Base-by-base conservation (phyloP, 2,797 vertebrate genomes). In the Sebastes trivittatus region DNA sequence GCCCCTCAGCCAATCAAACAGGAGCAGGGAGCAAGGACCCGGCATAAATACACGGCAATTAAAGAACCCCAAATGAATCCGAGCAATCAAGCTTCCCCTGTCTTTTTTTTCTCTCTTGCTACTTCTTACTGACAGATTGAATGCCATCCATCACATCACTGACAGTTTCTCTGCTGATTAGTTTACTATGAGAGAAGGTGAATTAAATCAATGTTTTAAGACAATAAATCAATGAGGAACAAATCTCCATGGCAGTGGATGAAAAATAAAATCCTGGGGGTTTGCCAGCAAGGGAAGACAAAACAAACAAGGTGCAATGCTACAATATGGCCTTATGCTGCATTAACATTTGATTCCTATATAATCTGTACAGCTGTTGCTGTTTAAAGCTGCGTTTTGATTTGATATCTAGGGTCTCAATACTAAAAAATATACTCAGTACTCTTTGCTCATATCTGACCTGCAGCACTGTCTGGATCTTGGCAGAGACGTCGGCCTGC, bases 391-490 rank as follows among this genome's bases (percentile, higher is more conserved):
- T 59, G 42, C 0, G 0, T 18, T 46, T 14, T 55, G 13, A 68
- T 29, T 58, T 38, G 1, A 68, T 29, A 54, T 67, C 2, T 6
- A 13, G 1, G 5, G 14, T 7, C 23, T 60, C 0, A 46, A 29
- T 61, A 20, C 3, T 55, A 16, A 14, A 1, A 11, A 42, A 69
- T 16, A 25, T 58, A 29, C 34, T 16, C 2, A 58, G n/a, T 5
- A 27, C 4, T 56, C n/a, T 32, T 70, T 46, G 52, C 14, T 32
- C 3, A 49, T 62, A 29, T 82, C 95, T 93, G 93, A 99, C 98
- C 98, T 99, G 98, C 76, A 99, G 94, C 72, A 99, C 98, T 0
- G 97, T 95, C 89, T 99, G 98, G 92, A 99, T 99, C 94, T 99
- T 99, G 90, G 98, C 97, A 87, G 97, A 99, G 78, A 99, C 98